These are phyloP conservation scores for Galbula dea DNA, from an alignment of 2,113 vertebrate genomes.

Conservation along the genomic window DNA sequence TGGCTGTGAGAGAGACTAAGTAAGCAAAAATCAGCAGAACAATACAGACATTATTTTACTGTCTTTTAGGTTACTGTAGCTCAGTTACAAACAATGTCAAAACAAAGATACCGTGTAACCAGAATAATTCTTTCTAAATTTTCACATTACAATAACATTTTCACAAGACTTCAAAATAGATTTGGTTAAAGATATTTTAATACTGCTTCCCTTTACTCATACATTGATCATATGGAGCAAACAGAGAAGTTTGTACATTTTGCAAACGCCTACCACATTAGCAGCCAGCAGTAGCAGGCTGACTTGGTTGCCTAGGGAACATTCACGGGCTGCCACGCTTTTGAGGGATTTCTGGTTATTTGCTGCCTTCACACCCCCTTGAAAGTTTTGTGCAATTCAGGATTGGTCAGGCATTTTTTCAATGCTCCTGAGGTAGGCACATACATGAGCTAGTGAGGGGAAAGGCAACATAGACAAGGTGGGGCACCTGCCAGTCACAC, in stretches of 20 bases:
- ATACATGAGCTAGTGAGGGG: neutral
- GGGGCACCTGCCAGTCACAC: neutral
- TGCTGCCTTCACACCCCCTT: neutral
- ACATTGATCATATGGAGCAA: neutral
- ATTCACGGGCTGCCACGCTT: neutral
- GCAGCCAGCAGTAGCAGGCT: neutral
- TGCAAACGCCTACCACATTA: neutral
- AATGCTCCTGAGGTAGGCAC: neutral
- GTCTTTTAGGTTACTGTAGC: neutral
- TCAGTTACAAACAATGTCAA: neutral
- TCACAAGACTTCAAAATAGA: neutral
- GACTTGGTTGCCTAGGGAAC: conserved; percentile 35
- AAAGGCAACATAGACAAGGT: neutral
- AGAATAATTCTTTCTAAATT: neutral
- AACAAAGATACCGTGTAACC: neutral
- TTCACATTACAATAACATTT: neutral
- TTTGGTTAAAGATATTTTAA: neutral
- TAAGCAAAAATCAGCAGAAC: neutral
- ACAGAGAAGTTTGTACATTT: neutral
- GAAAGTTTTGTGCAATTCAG: neutral
- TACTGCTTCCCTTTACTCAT: neutral
- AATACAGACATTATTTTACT: neutral
- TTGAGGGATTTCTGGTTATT: neutral
- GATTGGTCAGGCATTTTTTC: neutral
- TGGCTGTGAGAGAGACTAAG: neutral